Conservation (phyloP, 2,888 invertebrate species). For the Temnothorax rugatulus region DNA sequence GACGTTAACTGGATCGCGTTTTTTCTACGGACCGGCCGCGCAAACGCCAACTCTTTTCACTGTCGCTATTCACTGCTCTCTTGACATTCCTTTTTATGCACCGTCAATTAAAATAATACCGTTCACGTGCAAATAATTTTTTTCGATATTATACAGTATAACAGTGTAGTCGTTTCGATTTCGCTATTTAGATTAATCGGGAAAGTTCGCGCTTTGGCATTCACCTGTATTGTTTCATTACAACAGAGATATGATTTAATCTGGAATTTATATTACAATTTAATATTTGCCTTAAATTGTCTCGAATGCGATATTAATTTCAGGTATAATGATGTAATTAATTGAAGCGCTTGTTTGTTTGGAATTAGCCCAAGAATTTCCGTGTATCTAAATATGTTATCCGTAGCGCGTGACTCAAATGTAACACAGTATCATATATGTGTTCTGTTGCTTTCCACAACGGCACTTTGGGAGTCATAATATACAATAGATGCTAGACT, state of each 20-base stretch:
- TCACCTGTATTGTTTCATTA: background rate
- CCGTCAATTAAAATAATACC: conserved; percentile 13
- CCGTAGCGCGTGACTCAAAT: background rate
- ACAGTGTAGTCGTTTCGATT: background rate
- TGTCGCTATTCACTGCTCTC: conserved; percentile 57
- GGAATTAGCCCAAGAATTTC: conserved; percentile 1
- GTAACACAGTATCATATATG: background rate
- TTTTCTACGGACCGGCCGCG: conserved; percentile 33
- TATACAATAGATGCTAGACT: conserved; percentile 28
- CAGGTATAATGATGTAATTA: background rate
- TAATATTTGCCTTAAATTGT: background rate
- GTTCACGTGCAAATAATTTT: background rate
- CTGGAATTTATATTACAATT: background rate
- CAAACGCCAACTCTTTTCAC: conserved; percentile 72
- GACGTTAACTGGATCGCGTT: conserved; percentile 43
- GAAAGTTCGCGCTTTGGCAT: background rate
- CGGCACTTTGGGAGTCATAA: conserved; percentile 12
- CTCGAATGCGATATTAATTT: background rate
- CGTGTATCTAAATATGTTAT: background rate
- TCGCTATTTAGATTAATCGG: background rate
- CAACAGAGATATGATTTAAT: background rate
- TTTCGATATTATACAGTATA: background rate
- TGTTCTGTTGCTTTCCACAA: conserved; percentile 11
- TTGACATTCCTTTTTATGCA: background rate
- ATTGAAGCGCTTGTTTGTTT: background rate